Evolutionary conservation across 2,888 invertebrate species (phyloP).

Genomic region (Caenorhabditis parvicauda): DNA sequence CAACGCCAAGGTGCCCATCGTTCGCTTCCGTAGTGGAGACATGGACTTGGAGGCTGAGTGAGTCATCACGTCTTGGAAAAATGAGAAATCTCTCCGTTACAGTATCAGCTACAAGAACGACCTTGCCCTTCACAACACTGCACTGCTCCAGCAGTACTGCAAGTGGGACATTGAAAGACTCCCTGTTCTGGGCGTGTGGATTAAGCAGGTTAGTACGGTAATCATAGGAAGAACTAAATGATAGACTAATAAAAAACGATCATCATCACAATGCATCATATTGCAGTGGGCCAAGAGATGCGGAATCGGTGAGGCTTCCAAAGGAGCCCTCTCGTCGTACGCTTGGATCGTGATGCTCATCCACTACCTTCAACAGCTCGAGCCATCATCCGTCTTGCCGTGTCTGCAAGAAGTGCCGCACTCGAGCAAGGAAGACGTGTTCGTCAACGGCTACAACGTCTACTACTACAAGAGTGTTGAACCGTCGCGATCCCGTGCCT

Average conservation of each 20-base stretch:
- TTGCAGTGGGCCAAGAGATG: conserved; percentile 37
- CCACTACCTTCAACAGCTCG: conserved; percentile 67
- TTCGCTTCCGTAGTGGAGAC: conserved; percentile 66
- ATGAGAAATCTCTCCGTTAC: conserved; percentile 3
- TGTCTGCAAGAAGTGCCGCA: conserved; percentile 69
- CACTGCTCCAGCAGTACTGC: conserved; percentile 67
- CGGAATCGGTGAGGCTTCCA: conserved; percentile 68
- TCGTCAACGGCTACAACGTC: conserved; percentile 34
- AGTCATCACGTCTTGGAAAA: background rate
- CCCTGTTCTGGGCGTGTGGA: conserved; percentile 47
- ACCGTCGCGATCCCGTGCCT: conserved; percentile 11
- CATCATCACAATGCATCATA: background rate
- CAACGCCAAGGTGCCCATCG: conserved; percentile 70
- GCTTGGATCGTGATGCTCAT: conserved; percentile 70
- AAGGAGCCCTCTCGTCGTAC: conserved; percentile 71
- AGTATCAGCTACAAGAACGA: conserved; percentile 70
- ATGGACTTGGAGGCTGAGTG: conserved; percentile 42
- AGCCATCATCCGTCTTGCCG: conserved; percentile 68
- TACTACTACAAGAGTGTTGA: conserved; percentile 40
- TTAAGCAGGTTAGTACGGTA: conserved; percentile 23
- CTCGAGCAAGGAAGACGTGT: conserved; percentile 15
- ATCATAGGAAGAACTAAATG: too few species aligned
- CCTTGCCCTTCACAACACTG: conserved; percentile 69
- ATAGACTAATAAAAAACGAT: too few species aligned
- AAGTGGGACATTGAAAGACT: conserved; percentile 64